Percentiles rank a stretch among this genome's conserved stretches.
Conservation (phyloP, 2,797 vertebrate species). For the Hylomyscus alleni region DNA sequence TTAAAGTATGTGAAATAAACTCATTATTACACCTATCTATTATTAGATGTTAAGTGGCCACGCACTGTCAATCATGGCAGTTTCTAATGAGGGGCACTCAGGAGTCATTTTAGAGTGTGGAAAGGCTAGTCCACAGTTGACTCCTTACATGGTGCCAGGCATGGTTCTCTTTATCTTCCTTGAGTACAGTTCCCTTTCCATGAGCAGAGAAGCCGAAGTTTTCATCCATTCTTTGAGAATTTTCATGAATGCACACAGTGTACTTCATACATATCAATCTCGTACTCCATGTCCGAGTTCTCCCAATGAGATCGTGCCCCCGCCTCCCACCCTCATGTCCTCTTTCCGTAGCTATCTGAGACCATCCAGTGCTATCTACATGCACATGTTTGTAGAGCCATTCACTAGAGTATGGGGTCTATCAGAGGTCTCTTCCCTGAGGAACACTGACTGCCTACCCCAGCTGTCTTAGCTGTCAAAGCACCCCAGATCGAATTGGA, state of each 20-base stretch:
- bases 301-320: background rate
- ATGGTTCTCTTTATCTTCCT: background rate
- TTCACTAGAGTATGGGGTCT: background rate
- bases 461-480: background rate
- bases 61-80: background rate
- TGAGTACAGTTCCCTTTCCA: background rate
- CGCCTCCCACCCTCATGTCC: no score
- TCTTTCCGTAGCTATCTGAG: background rate
- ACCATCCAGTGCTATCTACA: no score
- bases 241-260: background rate
- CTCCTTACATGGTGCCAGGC: background rate
- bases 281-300: background rate
- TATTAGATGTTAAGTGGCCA: background rate
- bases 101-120: background rate
- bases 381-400: background rate
- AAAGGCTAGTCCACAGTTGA: background rate
- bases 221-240: background rate
- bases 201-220: background rate
- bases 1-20: conserved; percentile 53
- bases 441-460: background rate
- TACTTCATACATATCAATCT: background rate
- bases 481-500: background rate
- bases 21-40: background rate
- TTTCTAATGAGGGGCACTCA: background rate
- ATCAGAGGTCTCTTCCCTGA: background rate